Base-by-base conservation (phyloP, 2,888 invertebrate species). In the Lamproptera curius region DNA sequence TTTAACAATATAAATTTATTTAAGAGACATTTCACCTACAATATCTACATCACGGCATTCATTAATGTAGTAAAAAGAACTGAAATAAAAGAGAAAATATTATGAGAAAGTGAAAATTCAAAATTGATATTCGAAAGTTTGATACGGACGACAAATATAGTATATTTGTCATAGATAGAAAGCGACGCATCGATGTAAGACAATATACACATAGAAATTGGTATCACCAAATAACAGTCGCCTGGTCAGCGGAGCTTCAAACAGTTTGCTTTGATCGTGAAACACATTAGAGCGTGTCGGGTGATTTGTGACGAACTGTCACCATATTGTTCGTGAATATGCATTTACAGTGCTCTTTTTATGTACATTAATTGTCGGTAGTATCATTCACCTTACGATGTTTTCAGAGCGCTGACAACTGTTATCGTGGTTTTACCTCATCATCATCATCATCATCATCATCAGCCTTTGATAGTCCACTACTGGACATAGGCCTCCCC, bases 231-330 rank as follows among this genome's bases (percentile, higher is more conserved):
- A 8, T 17, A 46, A 41, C 10, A 4, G 15, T 26, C 14, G 17
- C 28, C 17, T 36, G 41, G 15, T 36, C 46, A 46, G 10, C 36
- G 20, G 28, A 26, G 46, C 28, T 6, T 36, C 14, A 41, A 35
- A 40, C 23, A 42, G 34, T 23, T 42, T 42, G 28, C 28, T 34
- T 26, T 16, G 9, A n/a, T 28, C 16, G 13, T 31, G 13, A 23
- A 10, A 16, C 11, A 46, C 46, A 46, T 36, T 15, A 46, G 46
- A 46, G 46, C 46, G 46, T 46, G 17, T 36, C 46, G 11, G 14
- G 39, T 23, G 26, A 46, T 34, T 34, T 40, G 26, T 26, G 9
- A 34, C 1, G 35, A 16, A 42, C 42, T 35, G 42, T 35, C 42
- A 23, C 16, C 10, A 11, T 36, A 16, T 3, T 16, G 16, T 16